phyloP scores from a whole-genome alignment of 2,797 vertebrate genomes.

The Fistularia commersonii region DNA sequence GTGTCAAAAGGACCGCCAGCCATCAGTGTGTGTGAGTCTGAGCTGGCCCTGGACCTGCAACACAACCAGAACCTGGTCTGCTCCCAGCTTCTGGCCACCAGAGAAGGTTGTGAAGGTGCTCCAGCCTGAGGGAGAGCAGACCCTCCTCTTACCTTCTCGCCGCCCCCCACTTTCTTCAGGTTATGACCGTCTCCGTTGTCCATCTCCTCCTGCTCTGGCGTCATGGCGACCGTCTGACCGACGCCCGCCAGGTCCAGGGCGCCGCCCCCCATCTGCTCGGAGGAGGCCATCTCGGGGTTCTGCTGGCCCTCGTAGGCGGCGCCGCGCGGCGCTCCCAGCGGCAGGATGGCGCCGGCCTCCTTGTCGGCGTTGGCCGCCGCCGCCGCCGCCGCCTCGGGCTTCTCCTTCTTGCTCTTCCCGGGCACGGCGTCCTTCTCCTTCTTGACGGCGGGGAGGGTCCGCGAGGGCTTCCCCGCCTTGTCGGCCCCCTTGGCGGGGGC shows the following conservation, averaged over 20 bases:
- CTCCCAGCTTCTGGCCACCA: too few relatives aligned
- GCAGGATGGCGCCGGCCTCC: slow-evolving; percentile 63
- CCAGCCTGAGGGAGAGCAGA: too few relatives aligned
- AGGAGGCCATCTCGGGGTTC: slow-evolving; percentile 71
- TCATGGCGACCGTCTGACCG: slow-evolving; percentile 82
- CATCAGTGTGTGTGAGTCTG: too few relatives aligned
- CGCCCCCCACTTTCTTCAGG: slow-evolving; percentile 83
- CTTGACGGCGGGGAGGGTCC: slow-evolving; percentile 82
- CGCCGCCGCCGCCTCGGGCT: too few relatives aligned
- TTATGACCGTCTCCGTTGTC: slow-evolving; percentile 83
- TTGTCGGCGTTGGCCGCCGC: slow-evolving; percentile 74
- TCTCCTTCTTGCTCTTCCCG: slow-evolving; percentile 93
- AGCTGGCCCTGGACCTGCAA: too few relatives aligned
- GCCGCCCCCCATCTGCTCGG: slow-evolving; percentile 86
- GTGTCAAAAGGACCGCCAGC: too few relatives aligned
- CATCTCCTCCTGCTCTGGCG: slow-evolving; percentile 85
- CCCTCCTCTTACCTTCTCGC: slow-evolving; percentile 87
- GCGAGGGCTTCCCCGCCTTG: slow-evolving; percentile 84
- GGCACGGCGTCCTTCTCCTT: slow-evolving; percentile 88
- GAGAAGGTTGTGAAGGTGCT: too few relatives aligned
- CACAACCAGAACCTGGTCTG: too few relatives aligned
- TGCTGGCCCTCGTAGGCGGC: slow-evolving; percentile 81
- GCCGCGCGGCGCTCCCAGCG: slow-evolving; percentile 72
- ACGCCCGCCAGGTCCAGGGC: slow-evolving; percentile 83
- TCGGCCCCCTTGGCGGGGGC: slow-evolving; percentile 79